Evolutionary conservation across 2,888 invertebrate species (phyloP), one percentile per base, ranked within the genome.

Genomic region (Steromphala cineraria): DNA sequence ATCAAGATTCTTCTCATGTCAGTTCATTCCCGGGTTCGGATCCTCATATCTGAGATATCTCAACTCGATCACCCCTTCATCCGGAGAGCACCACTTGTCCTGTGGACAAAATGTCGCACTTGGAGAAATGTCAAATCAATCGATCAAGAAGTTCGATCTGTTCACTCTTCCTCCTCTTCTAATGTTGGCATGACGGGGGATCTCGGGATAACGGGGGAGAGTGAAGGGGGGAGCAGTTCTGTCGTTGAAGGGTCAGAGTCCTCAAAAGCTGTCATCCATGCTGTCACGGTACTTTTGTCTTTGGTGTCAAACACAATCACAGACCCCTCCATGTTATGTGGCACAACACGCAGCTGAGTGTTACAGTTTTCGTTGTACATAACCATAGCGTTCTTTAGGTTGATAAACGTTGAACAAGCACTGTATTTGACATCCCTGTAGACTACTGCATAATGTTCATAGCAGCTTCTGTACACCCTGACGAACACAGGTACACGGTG

Each of bases 101-200:
- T 46, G 46, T 5, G 46, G 46, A 46, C 46, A 46, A 13, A 46
- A 46, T 36, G 13, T 46, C 46, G 46, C 46, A 46, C 46, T 46
- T 4, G 46, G 46, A 5, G 46, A 46, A 46, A 56, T 71, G 31
- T 71, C 13, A 36, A 31, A 36, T 17, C n/a, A 31, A 36, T 36
- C 71, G 36, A 71, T 36, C 71, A 36, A 71, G 5, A 17, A 24
- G n/a, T 31, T 71, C 36, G 31, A 19, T 71, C 13, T 31, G 40
- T 15, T 56, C 71, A 71, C 24, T 82, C 82, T 46, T 82, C 82
- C 19, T 83, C 82, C 52, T 83, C 83, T 52, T 83, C 83, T 8
- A 78, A 40, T 19, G 80, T 83, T 7, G 83, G 81, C 78, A 83
- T 75, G 56, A 81, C 74, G 52, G 79, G 81, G 0, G 53, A 79